Evolutionary conservation across 2,113 vertebrate species (phyloP), one percentile per base, ranked within the genome.

Genomic region (Leptocoma aspasia): DNA sequence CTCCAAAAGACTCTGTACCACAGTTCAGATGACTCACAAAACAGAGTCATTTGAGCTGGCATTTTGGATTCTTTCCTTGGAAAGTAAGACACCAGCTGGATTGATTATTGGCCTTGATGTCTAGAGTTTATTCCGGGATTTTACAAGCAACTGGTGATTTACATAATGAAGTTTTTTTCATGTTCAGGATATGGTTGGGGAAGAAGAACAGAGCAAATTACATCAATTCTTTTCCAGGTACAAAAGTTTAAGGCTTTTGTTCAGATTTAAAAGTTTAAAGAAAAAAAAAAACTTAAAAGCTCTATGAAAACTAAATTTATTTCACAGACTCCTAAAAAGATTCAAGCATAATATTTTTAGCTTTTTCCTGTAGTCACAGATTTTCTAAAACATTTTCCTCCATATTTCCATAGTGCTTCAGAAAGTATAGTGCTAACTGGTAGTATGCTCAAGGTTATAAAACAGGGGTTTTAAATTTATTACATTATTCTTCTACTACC

Each of bases 21-120:
- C 54, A 44, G 71, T 35, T 86, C 78, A 77, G 39, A 88, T n/a
- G 30, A 65, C 33, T 79, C 81, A 65, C 3, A 50, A 88, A 92
- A 87, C 37, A 69, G 68, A 86, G 59, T 47, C 42, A 66, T 44
- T 30, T 69, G 72, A 93, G 42, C 39, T 88, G 87, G 71, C 88
- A 94, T 96, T 86, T 88, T 94, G 64, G 39, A 76, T 69, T 72
- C 21, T 64, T 92, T 76, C 70, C 84, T 79, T 59, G 39, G n/a
- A 92, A 86, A 82, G 39, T 6, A 47, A 63, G 70, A 52, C 18
- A 63, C 17, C 41, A 91, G 53, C 22, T 63, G 42, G 73, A 57
- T 35, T 49, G 53, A 72, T 79, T 64, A 75, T 8, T 31, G 64
- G 31, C 52, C 56, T 82, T 60, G n/a, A 79, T 49, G 37, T 64